Conservation (phyloP, 2,888 invertebrate genomes). For the Polymixis lichenea region DNA sequence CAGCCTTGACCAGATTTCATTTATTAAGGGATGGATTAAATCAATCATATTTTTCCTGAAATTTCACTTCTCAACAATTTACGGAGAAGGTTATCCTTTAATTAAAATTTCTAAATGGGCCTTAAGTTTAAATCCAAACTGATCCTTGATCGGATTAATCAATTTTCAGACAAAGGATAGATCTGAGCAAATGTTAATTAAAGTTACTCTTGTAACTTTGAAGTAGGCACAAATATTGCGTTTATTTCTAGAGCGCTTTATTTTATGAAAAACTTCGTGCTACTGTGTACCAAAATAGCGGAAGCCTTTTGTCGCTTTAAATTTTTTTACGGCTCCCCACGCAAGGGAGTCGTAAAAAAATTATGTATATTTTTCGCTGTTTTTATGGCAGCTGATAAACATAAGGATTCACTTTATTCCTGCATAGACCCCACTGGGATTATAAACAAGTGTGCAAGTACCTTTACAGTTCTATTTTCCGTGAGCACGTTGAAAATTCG, state of each 20-base stretch:
- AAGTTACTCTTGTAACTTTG: not conserved
- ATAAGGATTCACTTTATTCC: slow-evolving; percentile 11
- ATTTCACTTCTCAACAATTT: not conserved
- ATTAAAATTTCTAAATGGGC: slow-evolving; percentile 29
- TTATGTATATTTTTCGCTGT: too few relatives aligned
- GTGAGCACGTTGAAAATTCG: slow-evolving; percentile 66
- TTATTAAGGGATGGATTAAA: not conserved
- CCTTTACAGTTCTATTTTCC: slow-evolving; percentile 51
- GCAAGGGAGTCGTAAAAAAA: too few relatives aligned
- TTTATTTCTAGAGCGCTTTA: not conserved
- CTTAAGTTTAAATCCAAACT: slow-evolving; percentile 18
- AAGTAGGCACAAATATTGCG: not conserved
- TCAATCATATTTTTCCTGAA: not conserved
- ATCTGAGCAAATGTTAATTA: slow-evolving; percentile 19
- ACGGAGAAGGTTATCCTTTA: not conserved
- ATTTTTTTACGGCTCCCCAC: too few relatives aligned
- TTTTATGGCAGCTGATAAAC: slow-evolving; percentile 22
- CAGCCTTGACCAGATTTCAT: not conserved
- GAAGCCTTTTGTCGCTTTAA: slow-evolving; percentile 22
- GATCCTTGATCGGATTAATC: slow-evolving; percentile 36
- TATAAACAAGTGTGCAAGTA: slow-evolving; percentile 43
- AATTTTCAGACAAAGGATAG: slow-evolving; percentile 12
- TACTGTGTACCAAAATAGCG: slow-evolving; percentile 4
- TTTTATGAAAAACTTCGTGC: not conserved
- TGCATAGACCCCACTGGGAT: not conserved